Evolutionary conservation across 1,140 invertebrate species (phyloP), one percentile per base, ranked within the genome.

Genomic region (Hylaeus volcanicus): DNA sequence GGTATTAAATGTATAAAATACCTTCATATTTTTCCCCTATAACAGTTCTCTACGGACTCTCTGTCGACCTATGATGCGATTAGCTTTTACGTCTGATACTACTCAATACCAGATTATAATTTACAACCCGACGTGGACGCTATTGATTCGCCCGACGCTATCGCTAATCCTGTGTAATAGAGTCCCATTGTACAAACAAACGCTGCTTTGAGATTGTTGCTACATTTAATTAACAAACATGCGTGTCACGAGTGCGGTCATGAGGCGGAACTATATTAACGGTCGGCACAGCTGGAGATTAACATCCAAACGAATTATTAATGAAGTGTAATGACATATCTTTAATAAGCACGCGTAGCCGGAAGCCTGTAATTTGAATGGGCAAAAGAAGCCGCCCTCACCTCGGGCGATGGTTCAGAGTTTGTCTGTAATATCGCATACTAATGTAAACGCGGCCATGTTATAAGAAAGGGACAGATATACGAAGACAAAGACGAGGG

Each of bases 351-450:
- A 73, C 64, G 73, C 79, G 75, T 78, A 69, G 48, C 68, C 81
- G 48, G 79, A 66, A 82, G 76, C 76, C 71, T 80, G 70, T 84
- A 82, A 86, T 86, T 84, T 84, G 83, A 86, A 84, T 86, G 63
- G 69, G 79, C 85, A 74, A 81, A 79, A 70, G 71, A 63, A 79
- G 66, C 81, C 66, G 76, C 69, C 72, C 81, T 77, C 2, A 2
- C 51, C 9, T 79, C 77, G 66, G 69, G 76, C 69, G 81, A 82
- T 82, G 75, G 63, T 56, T 79, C 69, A 61, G 26, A 26, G 69
- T 70, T 82, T 56, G 58, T 70, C 75, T 73, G 65, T 68, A 48
- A 53, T 45, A 68, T 76, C 81, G 83, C 73, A 55, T 68, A 64
- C 75, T 73, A 85, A 83, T 81, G 74, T 79, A 68, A 45, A 51